Base-by-base conservation (phyloP, 2,888 invertebrate genomes). In the Drosophila kuntzei region DNA sequence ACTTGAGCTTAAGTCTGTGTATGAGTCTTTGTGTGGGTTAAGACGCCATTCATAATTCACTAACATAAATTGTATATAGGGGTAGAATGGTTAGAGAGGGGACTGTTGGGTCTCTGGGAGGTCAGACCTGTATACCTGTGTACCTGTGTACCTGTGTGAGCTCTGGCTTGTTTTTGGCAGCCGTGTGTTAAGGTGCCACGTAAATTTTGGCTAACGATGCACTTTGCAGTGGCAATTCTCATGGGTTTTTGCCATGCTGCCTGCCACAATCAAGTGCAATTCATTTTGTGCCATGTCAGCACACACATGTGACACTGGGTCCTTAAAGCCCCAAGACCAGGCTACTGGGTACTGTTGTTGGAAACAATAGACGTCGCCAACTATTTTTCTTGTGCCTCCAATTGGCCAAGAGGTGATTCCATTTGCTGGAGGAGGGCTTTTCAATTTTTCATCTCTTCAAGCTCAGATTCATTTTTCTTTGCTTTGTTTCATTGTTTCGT, bases 221-320 rank as follows among this genome's bases (percentile, higher is more conserved):
- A 83, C 88, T 88, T 88, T 83, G 71, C 86, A 67, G 67, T 69
- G 71, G 82, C 64, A 82, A 66, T 66, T 78, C 79, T 64, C 84
- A 59, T 50, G 71, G 66, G 66, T 34, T 55, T 64, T 65, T 64
- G 41, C 60, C 29, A 16, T 60, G 37, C 50, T 71, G 60, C 66
- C 65, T 71, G 83, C 80, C 70, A 88, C 80, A 88, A 82, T 86
- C 83, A 86, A 88, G 87, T 80, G 87, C 83, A 86, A 83, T 88
- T 83, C 83, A 88, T 83, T 83, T 73, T 83, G 70, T 67, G 83
- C 75, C 54, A 71, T 50, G 83, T 83, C 83, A 88, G 88, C 88
- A 62, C 60, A 76, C 75, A 76, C 62, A 70, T 78, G 79, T 69
- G 75, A 66, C 78, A 78, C 47, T 25, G 22, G 57, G 43, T 36